Conservation (phyloP, 2,888 invertebrate genomes). For the Polydesmus complanatus region DNA sequence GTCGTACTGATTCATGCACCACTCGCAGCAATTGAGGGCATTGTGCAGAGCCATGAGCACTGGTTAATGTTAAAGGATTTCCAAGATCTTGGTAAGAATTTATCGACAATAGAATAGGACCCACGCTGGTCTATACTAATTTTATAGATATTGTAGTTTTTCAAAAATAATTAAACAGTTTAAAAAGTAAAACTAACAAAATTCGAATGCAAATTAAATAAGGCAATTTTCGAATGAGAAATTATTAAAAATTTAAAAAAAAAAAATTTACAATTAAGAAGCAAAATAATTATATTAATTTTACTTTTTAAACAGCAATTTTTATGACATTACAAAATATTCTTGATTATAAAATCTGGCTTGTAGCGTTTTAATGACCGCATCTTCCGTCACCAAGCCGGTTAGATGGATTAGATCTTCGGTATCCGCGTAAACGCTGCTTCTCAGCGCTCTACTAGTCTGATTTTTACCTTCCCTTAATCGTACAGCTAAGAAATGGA, state of each 20-base stretch:
- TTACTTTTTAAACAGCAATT: not conserved
- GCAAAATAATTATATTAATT: too few species aligned
- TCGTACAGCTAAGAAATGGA: constrained; percentile 18
- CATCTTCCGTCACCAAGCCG: constrained; percentile 86
- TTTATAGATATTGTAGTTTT: constrained; percentile 14
- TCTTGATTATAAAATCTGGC: constrained; percentile 72
- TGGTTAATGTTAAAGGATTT: constrained; percentile 72
- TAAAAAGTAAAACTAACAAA: not conserved
- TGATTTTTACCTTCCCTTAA: constrained; percentile 6
- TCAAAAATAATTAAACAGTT: not conserved
- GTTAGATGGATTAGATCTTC: constrained; percentile 84
- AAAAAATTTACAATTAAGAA: too few species aligned
- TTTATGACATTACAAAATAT: constrained; percentile 59
- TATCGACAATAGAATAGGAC: constrained; percentile 75
- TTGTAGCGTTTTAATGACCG: constrained; percentile 79
- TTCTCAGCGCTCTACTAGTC: constrained; percentile 1
- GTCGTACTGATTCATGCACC: constrained; percentile 79
- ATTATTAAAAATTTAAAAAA: too few species aligned
- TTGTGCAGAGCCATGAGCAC: constrained; percentile 55
- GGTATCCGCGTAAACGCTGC: constrained; percentile 41
- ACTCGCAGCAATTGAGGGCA: constrained; percentile 71
- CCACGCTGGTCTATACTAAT: constrained; percentile 74
- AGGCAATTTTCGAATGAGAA: not conserved
- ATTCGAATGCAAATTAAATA: too few species aligned
- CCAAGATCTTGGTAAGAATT: constrained; percentile 79